Evolutionary conservation across 1,140 invertebrate species (phyloP).

Genomic region (Luehdorfia chinensis): DNA sequence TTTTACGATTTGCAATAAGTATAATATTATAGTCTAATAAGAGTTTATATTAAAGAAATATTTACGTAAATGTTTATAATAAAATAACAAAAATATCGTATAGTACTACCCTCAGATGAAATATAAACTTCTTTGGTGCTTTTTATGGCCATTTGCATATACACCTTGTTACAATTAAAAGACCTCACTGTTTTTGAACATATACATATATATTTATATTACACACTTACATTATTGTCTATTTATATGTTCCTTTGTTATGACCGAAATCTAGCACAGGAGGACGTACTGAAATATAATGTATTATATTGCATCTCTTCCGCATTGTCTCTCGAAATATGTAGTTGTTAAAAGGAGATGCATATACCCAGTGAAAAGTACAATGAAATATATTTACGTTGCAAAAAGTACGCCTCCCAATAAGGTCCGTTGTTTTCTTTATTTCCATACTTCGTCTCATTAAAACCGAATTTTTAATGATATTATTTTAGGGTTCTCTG

Average conservation of each 20-base stretch:
- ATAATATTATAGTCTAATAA: constrained; percentile 64
- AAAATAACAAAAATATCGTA: constrained; percentile 55
- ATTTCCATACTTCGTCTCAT: constrained; percentile 26
- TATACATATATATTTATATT: constrained; percentile 27
- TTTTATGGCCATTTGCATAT: constrained; percentile 57
- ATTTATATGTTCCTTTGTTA: constrained; percentile 24
- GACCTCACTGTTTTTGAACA: constrained; percentile 43
- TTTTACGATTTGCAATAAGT: constrained; percentile 69
- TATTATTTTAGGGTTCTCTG: constrained; percentile 56
- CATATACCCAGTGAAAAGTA: constrained; percentile 9
- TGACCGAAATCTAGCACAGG: neutral
- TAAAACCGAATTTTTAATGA: constrained; percentile 58
- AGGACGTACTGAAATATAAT: neutral
- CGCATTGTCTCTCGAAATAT: neutral
- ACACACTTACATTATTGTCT: constrained; percentile 19
- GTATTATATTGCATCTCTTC: constrained; percentile 1
- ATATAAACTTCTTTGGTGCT: constrained; percentile 61
- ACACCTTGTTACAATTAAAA: constrained; percentile 56
- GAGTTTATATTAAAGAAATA: constrained; percentile 73
- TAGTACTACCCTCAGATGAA: constrained; percentile 48
- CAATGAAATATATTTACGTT: no score
- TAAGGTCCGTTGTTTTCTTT: constrained; percentile 20
- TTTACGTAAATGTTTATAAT: constrained; percentile 72
- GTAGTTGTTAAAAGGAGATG: neutral
- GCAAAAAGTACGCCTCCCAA: neutral